These are phyloP conservation scores for Pygoscelis antarcticus DNA, from an alignment of 2,113 vertebrate species.

Conservation along the genomic window DNA sequence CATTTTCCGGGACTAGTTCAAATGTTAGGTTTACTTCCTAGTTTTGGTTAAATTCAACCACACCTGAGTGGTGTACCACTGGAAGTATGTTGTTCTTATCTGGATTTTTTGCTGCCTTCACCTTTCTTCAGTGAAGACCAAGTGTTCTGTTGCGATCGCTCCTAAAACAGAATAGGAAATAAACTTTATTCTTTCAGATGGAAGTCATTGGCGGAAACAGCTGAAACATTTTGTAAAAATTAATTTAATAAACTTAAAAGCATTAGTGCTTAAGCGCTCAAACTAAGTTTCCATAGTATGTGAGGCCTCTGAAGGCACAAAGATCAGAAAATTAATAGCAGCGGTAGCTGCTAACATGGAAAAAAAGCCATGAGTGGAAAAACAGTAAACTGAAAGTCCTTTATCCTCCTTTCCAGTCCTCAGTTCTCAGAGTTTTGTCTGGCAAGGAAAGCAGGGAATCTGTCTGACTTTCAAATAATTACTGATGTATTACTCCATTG, in stretches of 20 bases:
- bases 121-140: neutral
- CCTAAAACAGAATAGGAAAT: neutral
- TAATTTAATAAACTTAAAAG: neutral
- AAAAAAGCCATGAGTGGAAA: conserved; percentile 23
- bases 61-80: neutral
- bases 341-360: conserved; percentile 44
- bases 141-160: neutral
- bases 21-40: neutral
- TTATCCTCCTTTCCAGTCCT: conserved; percentile 47
- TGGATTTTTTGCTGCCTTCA: neutral
- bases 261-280: neutral
- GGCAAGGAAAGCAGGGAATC: conserved; percentile 58
- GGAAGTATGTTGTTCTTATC: neutral
- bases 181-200: neutral
- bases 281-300: neutral
- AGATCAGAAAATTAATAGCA: neutral
- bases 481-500: conserved; percentile 52
- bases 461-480: conserved; percentile 59
- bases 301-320: neutral
- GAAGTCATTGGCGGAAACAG: neutral
- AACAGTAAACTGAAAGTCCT: conserved; percentile 51
- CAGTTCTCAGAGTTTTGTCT: conserved; percentile 61
- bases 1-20: neutral
- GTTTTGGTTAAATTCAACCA: neutral
- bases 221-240: neutral